These are phyloP conservation scores for Agapornis roseicollis DNA, from an alignment of 2,113 vertebrate species.

Conservation along the genomic window DNA sequence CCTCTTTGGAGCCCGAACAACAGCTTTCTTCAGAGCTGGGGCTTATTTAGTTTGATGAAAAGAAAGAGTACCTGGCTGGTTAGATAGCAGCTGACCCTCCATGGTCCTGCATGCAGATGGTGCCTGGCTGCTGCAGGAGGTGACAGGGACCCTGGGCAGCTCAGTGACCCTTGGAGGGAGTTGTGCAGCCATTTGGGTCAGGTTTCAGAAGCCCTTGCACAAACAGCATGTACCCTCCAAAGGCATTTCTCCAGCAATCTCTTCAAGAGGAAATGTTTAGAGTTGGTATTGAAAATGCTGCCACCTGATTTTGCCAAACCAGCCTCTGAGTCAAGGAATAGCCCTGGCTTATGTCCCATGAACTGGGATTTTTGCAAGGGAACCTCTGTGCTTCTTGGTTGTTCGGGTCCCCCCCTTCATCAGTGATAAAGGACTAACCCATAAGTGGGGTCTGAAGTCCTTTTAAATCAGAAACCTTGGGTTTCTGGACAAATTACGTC, in stretches of 20 bases:
- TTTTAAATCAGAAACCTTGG: background rate
- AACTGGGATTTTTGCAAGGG: background rate
- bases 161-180: rapidly evolving
- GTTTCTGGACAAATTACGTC: background rate
- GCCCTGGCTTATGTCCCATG: background rate
- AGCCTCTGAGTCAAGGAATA: background rate
- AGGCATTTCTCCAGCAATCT: background rate
- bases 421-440: background rate
- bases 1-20: background rate
- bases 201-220: background rate
- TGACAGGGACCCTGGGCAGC: rapidly evolving
- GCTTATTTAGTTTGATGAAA: background rate
- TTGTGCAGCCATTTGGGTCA: background rate
- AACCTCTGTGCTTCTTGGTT: background rate
- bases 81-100: background rate
- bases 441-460: background rate
- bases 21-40: conserved; percentile 11
- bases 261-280: background rate
- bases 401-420: background rate
- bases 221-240: background rate
- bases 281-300: background rate
- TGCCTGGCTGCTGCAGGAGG: background rate
- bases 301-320: background rate
- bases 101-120: rapidly evolving
- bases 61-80: background rate